Evolutionary conservation across 2,797 vertebrate species (phyloP), one percentile per base, ranked within the genome.

Genomic region (Meda fulgida): DNA sequence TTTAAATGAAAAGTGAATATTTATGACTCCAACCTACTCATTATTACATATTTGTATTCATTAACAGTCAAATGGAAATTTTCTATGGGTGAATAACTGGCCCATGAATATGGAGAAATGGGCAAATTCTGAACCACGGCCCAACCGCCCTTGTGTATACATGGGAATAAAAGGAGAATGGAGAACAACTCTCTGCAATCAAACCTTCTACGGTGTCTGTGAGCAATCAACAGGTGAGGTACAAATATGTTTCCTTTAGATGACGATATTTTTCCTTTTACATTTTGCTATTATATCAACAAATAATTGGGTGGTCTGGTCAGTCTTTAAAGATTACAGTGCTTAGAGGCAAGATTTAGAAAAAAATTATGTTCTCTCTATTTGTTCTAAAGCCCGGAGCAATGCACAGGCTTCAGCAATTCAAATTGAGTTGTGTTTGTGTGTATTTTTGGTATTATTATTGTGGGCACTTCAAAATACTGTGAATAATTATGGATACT

Each of bases 11-110:
- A 69, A 29, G 11, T 5, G 1, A 23, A 31, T 69, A 48, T 36
- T 51, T 7, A 67, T 69, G 40, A 18, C 19, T 13, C 11, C 3
- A 21, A 66, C 48, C 18, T 23, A 13, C 16, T 26, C 19, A 31
- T 78, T 78, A 31, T 78, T 78, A 23, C 31, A 60, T 72, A 14
- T 80, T 80, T 81, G 86, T 26, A 88, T 69, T 78, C 67, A 78
- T 83, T 36, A 82, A 86, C 92, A 99, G 98, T 97, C 96, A 2
- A 2, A 86, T 0, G 95, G 93, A 7, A 95, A 90, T 71, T 99
- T 97, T 60, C 88, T 63, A 53, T 99, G 96, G 94, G 90, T 93
- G 48, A 97, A 98, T 88, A 96, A 94, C 14, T 99, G 97, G 97
- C 94, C 88, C 69, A 78, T 99, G 91, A 95, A 84, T 21, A 95